A percentile compares a stretch with the other conserved stretches of the same genome.
These are phyloP conservation scores for Miltochrista miniata DNA, from an alignment of 2,888 invertebrate species.

Conservation along the genomic window DNA sequence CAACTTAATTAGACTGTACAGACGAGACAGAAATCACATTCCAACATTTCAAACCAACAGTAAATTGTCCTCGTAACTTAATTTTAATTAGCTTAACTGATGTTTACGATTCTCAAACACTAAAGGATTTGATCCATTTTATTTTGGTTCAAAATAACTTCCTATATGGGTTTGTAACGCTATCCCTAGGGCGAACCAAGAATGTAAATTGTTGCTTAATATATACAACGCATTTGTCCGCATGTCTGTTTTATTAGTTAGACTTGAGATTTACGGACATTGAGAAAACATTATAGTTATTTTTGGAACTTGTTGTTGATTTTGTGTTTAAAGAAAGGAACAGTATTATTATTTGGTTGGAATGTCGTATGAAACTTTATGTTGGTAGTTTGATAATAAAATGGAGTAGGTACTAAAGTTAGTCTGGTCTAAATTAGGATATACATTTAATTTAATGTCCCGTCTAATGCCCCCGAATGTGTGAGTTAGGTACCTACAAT, in stretches of 20 bases:
- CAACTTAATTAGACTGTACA: too few species aligned
- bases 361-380: slow-evolving; percentile 1
- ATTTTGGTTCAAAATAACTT: slow-evolving; percentile 7
- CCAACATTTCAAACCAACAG: neutral
- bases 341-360: slow-evolving; percentile 5
- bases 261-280: slow-evolving; percentile 61
- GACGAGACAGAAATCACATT: neutral
- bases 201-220: slow-evolving; percentile 69
- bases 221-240: slow-evolving; percentile 65
- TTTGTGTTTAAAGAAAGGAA: neutral
- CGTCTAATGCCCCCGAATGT: too few species aligned
- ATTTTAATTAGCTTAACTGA: slow-evolving; percentile 6
- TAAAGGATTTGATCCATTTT: slow-evolving; percentile 14
- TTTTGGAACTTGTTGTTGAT: slow-evolving; percentile 29
- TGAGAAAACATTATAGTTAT: slow-evolving; percentile 52
- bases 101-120: slow-evolving; percentile 1
- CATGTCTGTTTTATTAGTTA: slow-evolving; percentile 69
- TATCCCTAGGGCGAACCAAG: slow-evolving; percentile 38
- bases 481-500: too few species aligned
- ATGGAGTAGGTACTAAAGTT: neutral
- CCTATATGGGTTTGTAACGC: neutral
- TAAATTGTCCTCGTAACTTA: slow-evolving; percentile 5
- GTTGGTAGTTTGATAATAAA: neutral
- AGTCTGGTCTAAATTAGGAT: too few species aligned
- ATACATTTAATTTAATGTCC: too few species aligned